phyloP scores from a whole-genome alignment of 2,797 vertebrate genomes.

The Podargus strigoides region DNA sequence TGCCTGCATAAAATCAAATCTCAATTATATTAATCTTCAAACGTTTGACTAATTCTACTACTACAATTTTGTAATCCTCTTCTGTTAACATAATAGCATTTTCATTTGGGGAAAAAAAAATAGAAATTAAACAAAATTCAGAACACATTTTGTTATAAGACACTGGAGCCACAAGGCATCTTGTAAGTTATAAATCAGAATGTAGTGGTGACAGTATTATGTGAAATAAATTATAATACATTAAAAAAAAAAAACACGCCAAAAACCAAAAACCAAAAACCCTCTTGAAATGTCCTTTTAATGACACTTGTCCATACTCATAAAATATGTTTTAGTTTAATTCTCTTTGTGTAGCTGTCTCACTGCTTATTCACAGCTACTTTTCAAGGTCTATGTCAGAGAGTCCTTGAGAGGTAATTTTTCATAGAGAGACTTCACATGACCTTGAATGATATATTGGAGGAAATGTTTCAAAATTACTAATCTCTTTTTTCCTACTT shows the following conservation, averaged over 20 bases:
- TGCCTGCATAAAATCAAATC: not conserved
- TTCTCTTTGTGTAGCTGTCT: not conserved
- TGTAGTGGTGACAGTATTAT: not conserved
- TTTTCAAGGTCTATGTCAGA: not conserved
- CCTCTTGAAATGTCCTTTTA: not conserved
- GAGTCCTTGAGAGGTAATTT: not conserved
- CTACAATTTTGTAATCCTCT: not conserved
- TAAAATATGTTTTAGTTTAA: not conserved
- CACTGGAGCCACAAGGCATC: not conserved
- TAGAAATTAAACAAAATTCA: not conserved
- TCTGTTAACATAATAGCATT: not conserved
- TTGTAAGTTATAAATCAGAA: not conserved
- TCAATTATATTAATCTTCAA: not conserved
- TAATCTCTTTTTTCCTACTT: not conserved
- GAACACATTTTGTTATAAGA: not conserved
- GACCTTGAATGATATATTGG: not conserved
- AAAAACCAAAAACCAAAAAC: fast-evolving
- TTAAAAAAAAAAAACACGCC: fast-evolving
- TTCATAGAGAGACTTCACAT: not conserved
- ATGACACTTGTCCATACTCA: not conserved
- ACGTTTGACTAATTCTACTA: not conserved
- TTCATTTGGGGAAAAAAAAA: not conserved
- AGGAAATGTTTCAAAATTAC: not conserved
- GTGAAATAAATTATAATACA: not conserved
- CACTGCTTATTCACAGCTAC: not conserved